These are phyloP conservation scores for Nomada ruficornis DNA, from an alignment of 2,888 invertebrate species.

Conservation along the genomic window DNA sequence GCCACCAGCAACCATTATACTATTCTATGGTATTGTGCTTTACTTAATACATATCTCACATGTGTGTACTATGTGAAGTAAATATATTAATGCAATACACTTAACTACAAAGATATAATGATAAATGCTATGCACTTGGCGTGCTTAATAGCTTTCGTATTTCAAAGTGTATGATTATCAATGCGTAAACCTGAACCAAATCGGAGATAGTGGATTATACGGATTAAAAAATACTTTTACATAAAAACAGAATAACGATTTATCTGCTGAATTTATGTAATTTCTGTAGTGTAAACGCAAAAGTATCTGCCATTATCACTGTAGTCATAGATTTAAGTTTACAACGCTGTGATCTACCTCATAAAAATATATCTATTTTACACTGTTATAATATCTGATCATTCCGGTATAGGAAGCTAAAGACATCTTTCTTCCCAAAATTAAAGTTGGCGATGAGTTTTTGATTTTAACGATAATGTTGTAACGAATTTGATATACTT, in stretches of 20 bases:
- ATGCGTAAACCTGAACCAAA: slow-evolving; percentile 25
- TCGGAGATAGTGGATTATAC: slow-evolving; percentile 1
- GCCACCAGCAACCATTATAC: slow-evolving; percentile 75
- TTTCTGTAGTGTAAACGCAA: slow-evolving; percentile 52
- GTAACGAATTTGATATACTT: slow-evolving; percentile 12
- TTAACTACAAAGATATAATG: slow-evolving; percentile 65
- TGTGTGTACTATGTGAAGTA: slow-evolving; percentile 64
- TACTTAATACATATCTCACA: slow-evolving; percentile 67
- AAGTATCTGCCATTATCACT: slow-evolving; percentile 68
- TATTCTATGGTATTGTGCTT: slow-evolving; percentile 76
- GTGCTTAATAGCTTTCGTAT: slow-evolving; percentile 43
- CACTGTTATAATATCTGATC: slow-evolving; percentile 36
- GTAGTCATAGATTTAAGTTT: slow-evolving; percentile 56
- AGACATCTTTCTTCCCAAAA: slow-evolving; percentile 20
- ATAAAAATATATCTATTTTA: slow-evolving; percentile 62
- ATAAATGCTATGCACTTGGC: slow-evolving; percentile 56
- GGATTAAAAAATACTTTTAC: slow-evolving; percentile 2
- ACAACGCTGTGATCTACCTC: slow-evolving; percentile 47
- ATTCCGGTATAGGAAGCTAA: slow-evolving; percentile 40
- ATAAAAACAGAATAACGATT: slow-evolving; percentile 14
- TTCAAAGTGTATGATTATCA: slow-evolving; percentile 40
- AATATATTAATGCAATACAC: slow-evolving; percentile 68
- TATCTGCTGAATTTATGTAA: slow-evolving; percentile 15
- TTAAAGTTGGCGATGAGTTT: slow-evolving; percentile 31
- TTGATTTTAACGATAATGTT: slow-evolving; percentile 18